Evolutionary conservation across 2,888 invertebrate genomes (phyloP).

Genomic region (Enchytraeus crypticus): DNA sequence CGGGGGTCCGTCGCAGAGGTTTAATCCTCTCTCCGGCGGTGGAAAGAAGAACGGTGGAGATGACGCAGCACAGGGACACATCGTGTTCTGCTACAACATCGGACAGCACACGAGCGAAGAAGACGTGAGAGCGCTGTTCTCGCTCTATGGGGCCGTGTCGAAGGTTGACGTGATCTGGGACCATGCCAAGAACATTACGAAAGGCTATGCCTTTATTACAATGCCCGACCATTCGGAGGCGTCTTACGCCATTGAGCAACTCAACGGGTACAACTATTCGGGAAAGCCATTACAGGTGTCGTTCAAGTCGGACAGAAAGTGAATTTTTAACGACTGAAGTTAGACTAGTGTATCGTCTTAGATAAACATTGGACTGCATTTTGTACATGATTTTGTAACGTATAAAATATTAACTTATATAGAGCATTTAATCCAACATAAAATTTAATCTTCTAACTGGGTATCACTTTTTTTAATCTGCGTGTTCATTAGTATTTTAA

Average conservation of each 20-base stretch:
- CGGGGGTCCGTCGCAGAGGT: no score
- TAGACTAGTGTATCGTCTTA: neutral
- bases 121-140: slow-evolving; percentile 44
- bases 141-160: slow-evolving; percentile 44
- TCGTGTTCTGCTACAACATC: slow-evolving; percentile 48
- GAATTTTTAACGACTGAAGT: neutral
- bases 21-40: no score
- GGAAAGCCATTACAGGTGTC: slow-evolving; percentile 47
- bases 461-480: no score
- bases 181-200: slow-evolving; percentile 38
- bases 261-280: slow-evolving; percentile 42
- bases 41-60: no score
- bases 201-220: slow-evolving; percentile 49
- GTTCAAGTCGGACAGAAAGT: slow-evolving; percentile 27
- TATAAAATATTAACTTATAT: no score
- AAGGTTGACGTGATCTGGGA: slow-evolving; percentile 48
- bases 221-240: slow-evolving; percentile 48
- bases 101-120: slow-evolving; percentile 46
- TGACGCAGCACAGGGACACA: slow-evolving; percentile 21
- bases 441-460: no score
- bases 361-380: no score
- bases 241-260: slow-evolving; percentile 40
- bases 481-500: no score
- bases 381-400: no score
- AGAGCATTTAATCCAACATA: no score